Evolutionary conservation across 1,140 invertebrate genomes (phyloP).

Genomic region (Drosophila cardini): DNA sequence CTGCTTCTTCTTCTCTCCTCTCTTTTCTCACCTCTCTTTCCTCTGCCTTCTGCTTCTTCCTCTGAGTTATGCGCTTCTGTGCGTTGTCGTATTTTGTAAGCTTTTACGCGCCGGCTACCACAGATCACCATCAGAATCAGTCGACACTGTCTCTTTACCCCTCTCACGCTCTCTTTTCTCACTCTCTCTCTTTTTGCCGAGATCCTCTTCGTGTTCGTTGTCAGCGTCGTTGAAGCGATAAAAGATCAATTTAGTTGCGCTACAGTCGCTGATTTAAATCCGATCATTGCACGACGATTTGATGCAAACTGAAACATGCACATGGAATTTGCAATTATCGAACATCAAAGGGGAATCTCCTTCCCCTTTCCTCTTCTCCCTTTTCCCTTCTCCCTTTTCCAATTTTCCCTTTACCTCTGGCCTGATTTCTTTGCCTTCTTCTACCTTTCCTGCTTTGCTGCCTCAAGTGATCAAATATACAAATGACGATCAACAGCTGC

Average conservation of each 20-base stretch:
- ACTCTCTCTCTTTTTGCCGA: neutral
- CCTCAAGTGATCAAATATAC: neutral
- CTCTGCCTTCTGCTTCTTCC: constrained; percentile 6
- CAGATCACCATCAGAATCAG: constrained; percentile 32
- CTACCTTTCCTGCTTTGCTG: neutral
- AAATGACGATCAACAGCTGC: constrained; percentile 24
- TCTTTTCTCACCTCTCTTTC: constrained; percentile 1
- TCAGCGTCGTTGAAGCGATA: constrained; percentile 76
- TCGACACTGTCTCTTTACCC: neutral
- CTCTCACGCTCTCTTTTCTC: neutral
- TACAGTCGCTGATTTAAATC: constrained; percentile 79
- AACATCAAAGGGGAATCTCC: constrained; percentile 65
- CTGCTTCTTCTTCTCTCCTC: constrained; percentile 20
- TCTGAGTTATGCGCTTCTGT: constrained; percentile 78
- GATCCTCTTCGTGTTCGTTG: constrained; percentile 1
- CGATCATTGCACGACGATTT: constrained; percentile 81
- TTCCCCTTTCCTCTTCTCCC: neutral
- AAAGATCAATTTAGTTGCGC: constrained; percentile 84
- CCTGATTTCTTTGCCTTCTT: no score
- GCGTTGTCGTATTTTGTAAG: constrained; percentile 82
- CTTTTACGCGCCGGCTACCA: constrained; percentile 79
- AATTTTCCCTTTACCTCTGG: no score
- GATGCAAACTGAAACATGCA: constrained; percentile 82
- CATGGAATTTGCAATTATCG: constrained; percentile 83
- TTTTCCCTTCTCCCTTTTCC: no score